Conservation (phyloP, 2,888 invertebrate species). For the Dolichopus griseipennis region DNA sequence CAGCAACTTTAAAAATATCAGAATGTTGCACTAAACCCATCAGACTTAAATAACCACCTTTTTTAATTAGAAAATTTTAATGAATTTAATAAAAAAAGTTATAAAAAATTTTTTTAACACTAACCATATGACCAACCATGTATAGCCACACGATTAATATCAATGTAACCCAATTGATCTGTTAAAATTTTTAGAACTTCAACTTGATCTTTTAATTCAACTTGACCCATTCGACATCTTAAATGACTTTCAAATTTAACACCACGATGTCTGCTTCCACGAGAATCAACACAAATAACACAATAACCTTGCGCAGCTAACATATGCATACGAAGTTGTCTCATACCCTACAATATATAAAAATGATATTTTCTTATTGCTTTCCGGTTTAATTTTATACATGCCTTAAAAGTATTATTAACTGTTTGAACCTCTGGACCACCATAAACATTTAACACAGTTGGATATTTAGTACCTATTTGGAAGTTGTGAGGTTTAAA, state of each 20-base stretch:
- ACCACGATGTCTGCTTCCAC: constrained; percentile 92
- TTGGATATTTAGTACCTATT: constrained; percentile 62
- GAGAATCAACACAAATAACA: constrained; percentile 88
- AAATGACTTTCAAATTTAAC: constrained; percentile 86
- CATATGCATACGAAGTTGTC: constrained; percentile 89
- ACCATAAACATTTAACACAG: constrained; percentile 93
- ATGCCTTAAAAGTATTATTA: constrained; percentile 86
- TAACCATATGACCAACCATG: constrained; percentile 98
- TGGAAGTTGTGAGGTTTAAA: constrained; percentile 72
- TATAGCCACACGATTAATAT: constrained; percentile 84
- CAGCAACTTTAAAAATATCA: constrained; percentile 87
- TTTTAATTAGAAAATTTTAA: constrained; percentile 10
- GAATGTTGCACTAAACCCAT: constrained; percentile 90
- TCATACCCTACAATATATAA: constrained; percentile 58
- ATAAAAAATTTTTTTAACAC: constrained; percentile 13
- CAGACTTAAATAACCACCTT: constrained; percentile 86
- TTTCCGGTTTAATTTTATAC: neutral
- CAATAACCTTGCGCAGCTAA: constrained; percentile 92
- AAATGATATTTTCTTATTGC: too few relatives aligned
- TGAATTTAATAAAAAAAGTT: neutral
- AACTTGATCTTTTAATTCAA: constrained; percentile 90
- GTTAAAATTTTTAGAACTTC: constrained; percentile 84
- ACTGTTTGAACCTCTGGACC: constrained; percentile 98
- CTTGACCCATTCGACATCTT: constrained; percentile 82
- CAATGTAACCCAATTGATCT: constrained; percentile 77